Base-by-base conservation (phyloP, 2,888 invertebrate species). In the Drosophila diplacantha region DNA sequence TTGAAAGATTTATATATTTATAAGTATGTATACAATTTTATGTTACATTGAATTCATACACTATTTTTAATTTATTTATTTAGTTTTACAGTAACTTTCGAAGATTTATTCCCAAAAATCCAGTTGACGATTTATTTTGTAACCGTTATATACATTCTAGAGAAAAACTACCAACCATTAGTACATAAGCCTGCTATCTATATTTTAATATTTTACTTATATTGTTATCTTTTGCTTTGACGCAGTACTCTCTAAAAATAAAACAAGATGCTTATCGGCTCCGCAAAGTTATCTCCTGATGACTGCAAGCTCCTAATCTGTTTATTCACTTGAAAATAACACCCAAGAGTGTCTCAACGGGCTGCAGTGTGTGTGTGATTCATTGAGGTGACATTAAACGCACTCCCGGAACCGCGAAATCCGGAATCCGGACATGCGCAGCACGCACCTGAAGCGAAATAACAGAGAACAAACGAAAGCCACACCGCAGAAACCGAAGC, bases 341-440 rank as follows among this genome's bases (percentile, higher is more conserved):
- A 4, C 32, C 22, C 6, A n/a, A 8, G 18, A 38, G 24, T n/a
- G 31, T 20, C 34, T 31, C 7, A 24, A 59, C 37, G 39, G 32
- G 58, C 31, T 39, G 46, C 38, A 39, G 32, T n/a, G 37, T 38
- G 44, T 44, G n/a, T 16, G 52, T 16, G 49, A 43, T 60, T 61
- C 60, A 61, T 60, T 61, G 50, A 61, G 41, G 43, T 50, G 60
- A 60, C 49, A 43, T 61, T 50, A 59, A 63, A 74, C 57, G 60
- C 53, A 37, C 56, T 44, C 51, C 57, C 41, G 44, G 41, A 57
- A 49, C 50, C 44, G 69, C 69, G 69, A 47, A 46, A 46, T 38
- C 69, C 63, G 26, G 51, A 59, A n/a, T 59, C 49, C 63, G 69
- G 76, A 80, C 81, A 81, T 78, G 81, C 77, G 77, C 77, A 81